These are phyloP conservation scores for Limnephilus marmoratus DNA, from an alignment of 2,888 invertebrate genomes.

Conservation along the genomic window DNA sequence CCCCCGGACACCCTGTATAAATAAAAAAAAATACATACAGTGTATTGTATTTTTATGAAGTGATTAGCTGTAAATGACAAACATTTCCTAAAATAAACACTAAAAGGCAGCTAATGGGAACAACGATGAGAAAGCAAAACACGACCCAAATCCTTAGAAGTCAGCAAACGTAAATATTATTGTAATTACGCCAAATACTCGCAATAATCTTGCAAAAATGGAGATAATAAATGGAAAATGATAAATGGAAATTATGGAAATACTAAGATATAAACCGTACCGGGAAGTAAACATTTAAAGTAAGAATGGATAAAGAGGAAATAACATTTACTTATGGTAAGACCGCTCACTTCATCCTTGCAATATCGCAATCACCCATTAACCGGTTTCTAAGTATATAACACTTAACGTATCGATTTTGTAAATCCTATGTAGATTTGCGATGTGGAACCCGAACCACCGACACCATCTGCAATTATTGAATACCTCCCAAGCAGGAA, in stretches of 20 bases:
- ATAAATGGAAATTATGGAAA: background rate
- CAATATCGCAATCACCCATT: background rate
- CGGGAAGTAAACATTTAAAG: background rate
- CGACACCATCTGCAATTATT: conserved; percentile 9
- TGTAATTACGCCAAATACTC: background rate
- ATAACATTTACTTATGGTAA: background rate
- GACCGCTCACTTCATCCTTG: background rate
- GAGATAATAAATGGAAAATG: too few relatives aligned
- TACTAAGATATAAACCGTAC: background rate
- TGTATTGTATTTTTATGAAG: too few relatives aligned
- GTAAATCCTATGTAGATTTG: conserved; percentile 45
- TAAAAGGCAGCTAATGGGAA: background rate
- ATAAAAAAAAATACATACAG: too few relatives aligned
- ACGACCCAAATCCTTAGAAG: background rate
- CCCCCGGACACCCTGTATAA: too few relatives aligned
- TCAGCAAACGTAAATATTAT: background rate
- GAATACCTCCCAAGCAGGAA: background rate
- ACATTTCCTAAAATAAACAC: background rate
- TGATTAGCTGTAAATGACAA: background rate
- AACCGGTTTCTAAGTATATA: background rate
- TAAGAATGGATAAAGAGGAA: background rate
- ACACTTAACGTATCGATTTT: conserved; percentile 27
- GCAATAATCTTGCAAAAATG: background rate
- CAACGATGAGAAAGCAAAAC: background rate
- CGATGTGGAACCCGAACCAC: background rate